These are phyloP conservation scores for Cyprinodon diabolis DNA, from an alignment of 2,797 vertebrate genomes.

Conservation along the genomic window DNA sequence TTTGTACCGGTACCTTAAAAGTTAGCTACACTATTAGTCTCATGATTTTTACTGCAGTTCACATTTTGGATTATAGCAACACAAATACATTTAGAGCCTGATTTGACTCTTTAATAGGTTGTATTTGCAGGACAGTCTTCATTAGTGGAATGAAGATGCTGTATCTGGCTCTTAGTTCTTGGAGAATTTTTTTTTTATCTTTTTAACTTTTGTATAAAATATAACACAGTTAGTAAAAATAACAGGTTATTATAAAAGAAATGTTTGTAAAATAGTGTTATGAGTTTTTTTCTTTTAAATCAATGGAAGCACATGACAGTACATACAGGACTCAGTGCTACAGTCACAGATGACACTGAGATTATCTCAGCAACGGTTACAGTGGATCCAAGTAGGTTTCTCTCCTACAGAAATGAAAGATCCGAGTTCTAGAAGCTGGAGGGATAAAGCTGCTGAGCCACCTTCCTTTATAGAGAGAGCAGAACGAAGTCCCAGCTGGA, in stretches of 20 bases:
- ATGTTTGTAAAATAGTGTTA: neutral
- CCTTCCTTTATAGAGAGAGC: slow-evolving; percentile 15
- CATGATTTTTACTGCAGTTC: slow-evolving; percentile 6
- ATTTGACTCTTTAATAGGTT: neutral
- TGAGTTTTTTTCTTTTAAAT: slow-evolving; percentile 18
- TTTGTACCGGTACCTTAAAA: slow-evolving; percentile 22
- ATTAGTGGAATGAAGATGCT: slow-evolving; percentile 22
- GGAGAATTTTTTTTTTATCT: neutral
- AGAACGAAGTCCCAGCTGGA: slow-evolving; percentile 1
- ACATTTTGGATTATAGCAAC: slow-evolving; percentile 11
- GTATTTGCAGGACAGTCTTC: neutral
- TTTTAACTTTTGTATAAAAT: neutral
- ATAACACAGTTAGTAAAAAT: neutral
- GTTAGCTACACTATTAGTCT: neutral
- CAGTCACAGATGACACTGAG: slow-evolving; percentile 23
- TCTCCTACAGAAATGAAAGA: slow-evolving; percentile 43
- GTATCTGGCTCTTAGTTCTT: neutral
- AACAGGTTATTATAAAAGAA: neutral
- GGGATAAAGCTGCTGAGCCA: slow-evolving; percentile 1
- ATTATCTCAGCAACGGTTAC: slow-evolving; percentile 22
- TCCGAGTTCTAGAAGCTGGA: slow-evolving; percentile 33
- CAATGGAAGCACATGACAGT: slow-evolving; percentile 24
- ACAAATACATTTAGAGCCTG: slow-evolving; percentile 14
- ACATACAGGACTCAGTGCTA: slow-evolving; percentile 23
- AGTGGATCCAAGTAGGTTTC: slow-evolving; percentile 19